These are phyloP conservation scores for Onychostoma macrolepis DNA, from an alignment of 2,113 vertebrate genomes.

Conservation along the genomic window DNA sequence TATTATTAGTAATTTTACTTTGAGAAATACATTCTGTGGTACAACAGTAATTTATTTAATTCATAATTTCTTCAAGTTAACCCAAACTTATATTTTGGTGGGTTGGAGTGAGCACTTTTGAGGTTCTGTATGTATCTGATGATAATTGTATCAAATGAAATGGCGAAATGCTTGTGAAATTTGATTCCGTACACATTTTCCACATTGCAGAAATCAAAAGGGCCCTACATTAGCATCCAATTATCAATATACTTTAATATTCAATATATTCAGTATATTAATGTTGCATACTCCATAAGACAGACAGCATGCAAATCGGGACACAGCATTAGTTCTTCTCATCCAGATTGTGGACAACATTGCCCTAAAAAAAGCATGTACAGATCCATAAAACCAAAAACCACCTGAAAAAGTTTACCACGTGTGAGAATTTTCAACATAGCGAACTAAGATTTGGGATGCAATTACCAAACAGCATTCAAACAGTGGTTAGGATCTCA, in stretches of 20 bases:
- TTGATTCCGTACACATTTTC: too few species aligned
- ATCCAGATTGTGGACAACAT: background rate
- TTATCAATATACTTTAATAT: background rate
- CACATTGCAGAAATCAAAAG: background rate
- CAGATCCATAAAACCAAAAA: background rate
- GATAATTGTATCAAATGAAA: too few species aligned
- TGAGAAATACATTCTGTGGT: too few species aligned
- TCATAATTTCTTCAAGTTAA: too few species aligned
- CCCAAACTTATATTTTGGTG: too few species aligned
- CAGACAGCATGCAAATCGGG: background rate
- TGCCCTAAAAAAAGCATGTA: too few species aligned
- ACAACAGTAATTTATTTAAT: too few species aligned
- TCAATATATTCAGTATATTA: background rate
- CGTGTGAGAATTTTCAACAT: background rate
- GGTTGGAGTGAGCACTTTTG: too few species aligned
- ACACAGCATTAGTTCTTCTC: background rate
- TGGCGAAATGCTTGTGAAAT: too few species aligned
- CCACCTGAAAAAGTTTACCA: background rate
- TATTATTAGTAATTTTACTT: too few species aligned
- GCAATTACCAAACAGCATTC: background rate
- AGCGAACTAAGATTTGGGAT: background rate
- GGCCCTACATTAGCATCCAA: background rate
- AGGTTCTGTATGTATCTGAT: too few species aligned
- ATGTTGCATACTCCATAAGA: background rate
- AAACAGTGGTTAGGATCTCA: constrained; percentile 70